Base-by-base conservation (phyloP, 64 coral and sea anemone species). In the Hydrozoanthus tunicans region DNA sequence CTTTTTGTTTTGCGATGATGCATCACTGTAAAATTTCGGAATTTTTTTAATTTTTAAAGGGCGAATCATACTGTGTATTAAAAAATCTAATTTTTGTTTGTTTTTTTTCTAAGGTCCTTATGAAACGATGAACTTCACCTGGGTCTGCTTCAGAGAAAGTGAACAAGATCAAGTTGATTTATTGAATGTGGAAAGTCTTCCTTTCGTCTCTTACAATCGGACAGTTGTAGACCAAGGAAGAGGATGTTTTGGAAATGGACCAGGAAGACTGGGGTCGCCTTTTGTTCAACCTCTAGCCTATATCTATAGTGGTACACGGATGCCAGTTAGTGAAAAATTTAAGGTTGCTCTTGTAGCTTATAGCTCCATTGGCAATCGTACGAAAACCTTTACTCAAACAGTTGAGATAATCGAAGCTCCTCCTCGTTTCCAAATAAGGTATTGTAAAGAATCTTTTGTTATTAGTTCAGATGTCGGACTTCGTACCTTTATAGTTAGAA, bases 231-330 rank as follows among this genome's bases (percentile, higher is more conserved):
- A 1, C 9, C 51, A 53, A 26, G 13, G 6, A 12, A 43, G 1
- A 6, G 83, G 83, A 11, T 86, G 83, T 6, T 86, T 86, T 58
- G 67, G 67, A 8, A 56, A 64, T 12, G 83, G 83, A 14, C 66
- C 83, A 6, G 83, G 83, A 9, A 86, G 15, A 14, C 67, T 86
- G 14, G 65, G 51, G 55, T 1, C 43, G 1, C 67, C 65, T 14
- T 86, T 14, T 15, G 17, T 53, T 20, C 14, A 71, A 5, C 66
- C 83, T 8, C 66, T 86, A 5, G 83, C 64, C 6, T 86, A 86
- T 32, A 55, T 86, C 24, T 12, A 71, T 17, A 86, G 51, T 10
- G 32, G 32, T 43, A 5, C 5, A 0, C 70, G 59, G 11, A 51
- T 86, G 52, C 5, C 4, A n/a, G 56, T 24, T 27, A 15, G 3